These are phyloP conservation scores for Zalophus californianus DNA, from an alignment of 2,797 vertebrate genomes.

Conservation along the genomic window DNA sequence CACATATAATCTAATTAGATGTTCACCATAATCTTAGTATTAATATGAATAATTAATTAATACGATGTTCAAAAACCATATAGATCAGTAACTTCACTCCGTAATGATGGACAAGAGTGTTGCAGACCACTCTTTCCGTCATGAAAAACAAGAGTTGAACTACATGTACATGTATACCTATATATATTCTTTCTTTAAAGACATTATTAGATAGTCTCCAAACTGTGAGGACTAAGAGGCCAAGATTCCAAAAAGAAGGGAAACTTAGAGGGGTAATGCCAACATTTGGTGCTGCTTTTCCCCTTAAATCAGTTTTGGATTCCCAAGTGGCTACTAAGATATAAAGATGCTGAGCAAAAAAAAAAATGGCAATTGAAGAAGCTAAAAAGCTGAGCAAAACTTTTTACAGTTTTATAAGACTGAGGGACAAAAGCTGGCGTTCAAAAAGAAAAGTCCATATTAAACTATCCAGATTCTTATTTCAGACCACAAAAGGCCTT, in stretches of 20 bases:
- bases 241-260: background rate
- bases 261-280: background rate
- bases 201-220: background rate
- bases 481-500: conserved; percentile 1
- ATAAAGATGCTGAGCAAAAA: background rate
- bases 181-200: background rate
- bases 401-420: background rate
- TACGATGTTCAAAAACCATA: background rate
- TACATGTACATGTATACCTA: background rate
- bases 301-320: background rate
- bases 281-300: background rate
- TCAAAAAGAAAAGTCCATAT: background rate
- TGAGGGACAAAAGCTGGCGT: conserved; percentile 6
- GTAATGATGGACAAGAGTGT: background rate
- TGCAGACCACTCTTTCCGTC: background rate
- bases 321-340: background rate
- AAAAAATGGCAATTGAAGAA: background rate
- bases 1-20: background rate
- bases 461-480: background rate
- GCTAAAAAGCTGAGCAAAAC: background rate
- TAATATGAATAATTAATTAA: background rate
- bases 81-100: background rate
- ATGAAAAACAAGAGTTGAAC: background rate
- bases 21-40: background rate
- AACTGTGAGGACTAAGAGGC: background rate